A percentile compares a stretch with the other conserved stretches of the same genome.
Evolutionary conservation across 2,888 invertebrate species (phyloP).

Genomic region (Drosophila subquinaria): DNA sequence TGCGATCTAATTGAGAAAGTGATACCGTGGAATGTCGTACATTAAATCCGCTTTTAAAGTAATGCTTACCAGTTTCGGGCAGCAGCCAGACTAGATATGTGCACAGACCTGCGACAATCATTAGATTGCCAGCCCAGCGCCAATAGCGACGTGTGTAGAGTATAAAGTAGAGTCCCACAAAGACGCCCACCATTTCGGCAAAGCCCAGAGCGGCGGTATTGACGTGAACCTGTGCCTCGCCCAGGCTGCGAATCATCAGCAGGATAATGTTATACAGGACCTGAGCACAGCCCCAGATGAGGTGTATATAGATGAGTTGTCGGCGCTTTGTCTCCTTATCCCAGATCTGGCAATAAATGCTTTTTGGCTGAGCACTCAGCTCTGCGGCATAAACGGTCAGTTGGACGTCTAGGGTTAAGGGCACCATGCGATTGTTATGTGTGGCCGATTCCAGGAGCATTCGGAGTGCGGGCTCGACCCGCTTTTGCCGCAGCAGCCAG

Average conservation of each 20-base stretch:
- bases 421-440: constrained; percentile 84
- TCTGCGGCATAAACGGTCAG: constrained; percentile 76
- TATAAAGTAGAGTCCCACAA: constrained; percentile 84
- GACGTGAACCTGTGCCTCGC: constrained; percentile 83
- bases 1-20: constrained; percentile 54
- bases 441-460: constrained; percentile 84
- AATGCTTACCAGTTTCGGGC: constrained; percentile 77
- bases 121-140: constrained; percentile 83
- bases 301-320: constrained; percentile 79
- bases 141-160: constrained; percentile 83
- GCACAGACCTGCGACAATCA: constrained; percentile 76
- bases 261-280: constrained; percentile 85
- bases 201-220: constrained; percentile 85
- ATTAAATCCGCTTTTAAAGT: not conserved
- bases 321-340: constrained; percentile 80
- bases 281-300: constrained; percentile 83
- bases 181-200: constrained; percentile 84
- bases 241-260: constrained; percentile 85
- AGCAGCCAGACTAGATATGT: constrained; percentile 83
- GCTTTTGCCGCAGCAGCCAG: constrained; percentile 84
- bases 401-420: constrained; percentile 82
- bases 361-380: constrained; percentile 43
- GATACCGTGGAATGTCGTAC: not conserved
- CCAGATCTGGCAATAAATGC: constrained; percentile 83
- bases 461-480: constrained; percentile 80